Base-by-base conservation (phyloP, 1,140 invertebrate species). In the Mercenaria mercenaria region DNA sequence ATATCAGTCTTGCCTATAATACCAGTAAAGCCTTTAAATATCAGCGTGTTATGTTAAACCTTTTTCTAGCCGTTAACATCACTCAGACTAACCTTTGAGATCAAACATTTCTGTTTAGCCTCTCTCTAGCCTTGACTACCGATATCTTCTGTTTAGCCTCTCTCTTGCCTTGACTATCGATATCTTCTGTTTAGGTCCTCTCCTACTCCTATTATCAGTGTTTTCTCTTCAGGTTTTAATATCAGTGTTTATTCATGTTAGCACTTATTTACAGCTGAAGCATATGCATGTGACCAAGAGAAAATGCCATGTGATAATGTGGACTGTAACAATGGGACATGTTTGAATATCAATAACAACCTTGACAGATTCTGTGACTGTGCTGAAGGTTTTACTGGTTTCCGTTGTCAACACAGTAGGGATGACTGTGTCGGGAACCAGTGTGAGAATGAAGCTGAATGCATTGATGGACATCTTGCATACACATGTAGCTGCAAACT, bases 391-490 rank as follows among this genome's bases (percentile, higher is more conserved):
- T 84, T 47, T 43, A 69, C 61, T 67, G 82, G 82, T 67, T 50
- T 34, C 15, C 59, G 13, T 20, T 84, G 82, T 72, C 82, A 84
- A n/a, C 43, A 84, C 39, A 72, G 43, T 15, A 72, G 47, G 13
- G 64, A 84, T 37, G 82, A 84, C n/a, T 84, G 82, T 72, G 29
- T 18, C 26, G 41, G 18, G 13, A 47, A 29, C 13, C 20, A 15
- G 1, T 84, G 82, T 72, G 4, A 72, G 32, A 84, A 84, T 72
- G 82, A 43, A 32, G 82, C 29, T 39, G 32, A 4, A 50, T 84
- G 82, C 50, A 34, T 41, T 6, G 82, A 84, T 67, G 61, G 41
- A 20, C 26, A 47, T 84, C 15, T 29, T 1, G 43, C 6, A 18
- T 69, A 50, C 32, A 50, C 61, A 47, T 84, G 82, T 50, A 23